Evolutionary conservation across 2,797 vertebrate species (phyloP).

Genomic region (Cryptoprocta ferox): DNA sequence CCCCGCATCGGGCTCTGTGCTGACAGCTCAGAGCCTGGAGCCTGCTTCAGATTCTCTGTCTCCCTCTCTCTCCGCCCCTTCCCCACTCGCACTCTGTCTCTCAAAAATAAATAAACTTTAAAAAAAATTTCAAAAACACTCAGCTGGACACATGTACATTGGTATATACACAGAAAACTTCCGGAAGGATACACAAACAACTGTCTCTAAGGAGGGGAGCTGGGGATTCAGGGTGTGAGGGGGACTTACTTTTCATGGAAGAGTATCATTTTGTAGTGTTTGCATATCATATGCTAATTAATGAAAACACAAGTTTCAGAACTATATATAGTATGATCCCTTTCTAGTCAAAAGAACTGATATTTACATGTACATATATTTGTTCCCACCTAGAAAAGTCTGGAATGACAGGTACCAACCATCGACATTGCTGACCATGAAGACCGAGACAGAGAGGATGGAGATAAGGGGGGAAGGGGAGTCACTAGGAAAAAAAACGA

Average conservation of each 20-base stretch:
- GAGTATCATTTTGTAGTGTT: background rate
- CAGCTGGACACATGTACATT: background rate
- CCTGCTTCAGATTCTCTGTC: no score
- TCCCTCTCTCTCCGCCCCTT: no score
- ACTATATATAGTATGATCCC: background rate
- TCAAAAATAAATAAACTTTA: no score
- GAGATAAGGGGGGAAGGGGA: background rate
- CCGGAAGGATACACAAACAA: background rate
- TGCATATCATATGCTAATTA: background rate
- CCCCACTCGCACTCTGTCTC: no score
- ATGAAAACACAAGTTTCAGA: constrained; percentile 6
- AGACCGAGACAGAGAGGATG: background rate
- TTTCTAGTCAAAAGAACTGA: background rate
- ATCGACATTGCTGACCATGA: background rate
- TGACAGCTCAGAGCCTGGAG: no score
- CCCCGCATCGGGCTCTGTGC: no score
- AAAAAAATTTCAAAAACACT: background rate
- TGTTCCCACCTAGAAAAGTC: background rate
- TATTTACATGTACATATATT: background rate
- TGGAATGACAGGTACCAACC: background rate
- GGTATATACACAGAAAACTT: background rate
- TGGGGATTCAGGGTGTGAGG: background rate
- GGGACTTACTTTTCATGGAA: background rate
- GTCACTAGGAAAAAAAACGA: background rate
- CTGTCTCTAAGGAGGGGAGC: background rate